Evolutionary conservation across 2,888 invertebrate genomes (phyloP), one percentile per base, ranked within the genome.

Genomic region (Timandra comae): DNA sequence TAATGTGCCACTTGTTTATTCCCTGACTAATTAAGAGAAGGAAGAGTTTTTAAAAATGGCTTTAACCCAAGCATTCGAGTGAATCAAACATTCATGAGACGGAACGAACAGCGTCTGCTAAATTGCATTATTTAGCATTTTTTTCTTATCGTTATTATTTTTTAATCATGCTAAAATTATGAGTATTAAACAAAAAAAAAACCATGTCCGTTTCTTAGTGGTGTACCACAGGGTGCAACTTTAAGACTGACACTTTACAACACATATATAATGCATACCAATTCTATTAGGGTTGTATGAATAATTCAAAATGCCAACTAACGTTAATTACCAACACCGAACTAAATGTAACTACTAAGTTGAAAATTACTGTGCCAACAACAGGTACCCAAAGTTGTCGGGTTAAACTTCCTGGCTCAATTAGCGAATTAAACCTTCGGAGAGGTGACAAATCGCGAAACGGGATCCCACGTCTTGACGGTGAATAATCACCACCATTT

Each of bases 1-100:
- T 79, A 84, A 84, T 81, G 77, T 76, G 76, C 77, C 78, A 67
- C 73, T 79, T 81, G 82, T 79, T 84, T 82, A 81, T 81, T 75
- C 81, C 76, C 71, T 63, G 74, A 75, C 81, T 81, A 85, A 85
- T 84, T 85, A 84, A 79, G 78, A 75, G 68, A 63, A 74, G 73
- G 72, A 76, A 72, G 72, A 71, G 68, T 74, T 75, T n/a, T n/a
- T 77, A 60, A 54, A 70, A 76, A 78, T 76, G 58, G 63, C 60
- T 68, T 64, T 60, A 63, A 60, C 54, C 55, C 56, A 55, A 36
- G 66, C 72, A 50, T 71, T 73, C 62, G 56, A 58, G 61, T 52
- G 65, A 69, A 80, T 84, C 76, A 79, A 84, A 76, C 69, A 81
- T 82, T 81, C 70, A 84, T 78, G 68, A 73, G 61, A 56, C 59